Evolutionary conservation across 2,888 invertebrate species (phyloP), one percentile per base, ranked within the genome.

Genomic region (Harpalus rufipes): DNA sequence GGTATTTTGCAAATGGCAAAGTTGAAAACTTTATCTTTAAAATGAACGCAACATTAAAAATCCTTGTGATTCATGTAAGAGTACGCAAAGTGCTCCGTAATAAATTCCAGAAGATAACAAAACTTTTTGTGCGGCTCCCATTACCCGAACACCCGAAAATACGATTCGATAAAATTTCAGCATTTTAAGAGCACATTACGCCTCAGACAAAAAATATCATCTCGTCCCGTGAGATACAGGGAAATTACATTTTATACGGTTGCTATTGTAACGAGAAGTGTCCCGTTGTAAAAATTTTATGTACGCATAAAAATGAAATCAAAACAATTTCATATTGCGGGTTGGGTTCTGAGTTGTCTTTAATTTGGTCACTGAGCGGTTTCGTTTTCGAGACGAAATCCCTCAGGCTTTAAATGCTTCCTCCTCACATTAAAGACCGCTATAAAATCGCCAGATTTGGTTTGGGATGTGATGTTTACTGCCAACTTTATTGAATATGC

Each of bases 181-280:
- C 72, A 51, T 84, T 84, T 74, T 84, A 84, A 84, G 65, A 84
- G 84, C 51, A 84, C 78, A 84, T 84, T 84, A 84, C 51, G 61
- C 21, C 21, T 76, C 44, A 59, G 32, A 78, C 84, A 84, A 84
- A 84, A 82, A 74, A 78, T 84, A 84, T 84, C 74, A 74, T 84
- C 44, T 65, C 84, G 41, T 84, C 84, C 59, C 78, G 14, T 56
- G 59, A 78, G 84, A 84, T 78, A 63, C 72, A 61, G 59, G 78
- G 76, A 78, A 84, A 84, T 84, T 84, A 84, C 63, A 65, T 84
- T 84, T 84, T 84, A 84, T 84, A 84, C 84, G 84, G 84, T 84
- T 84, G 51, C 63, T 84, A 63, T 84, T 84, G 78, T 84, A 84
- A 84, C 84, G 65, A 76, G 84, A 83, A 78, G 59, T 84, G 78